phyloP scores from a whole-genome alignment of 2,113 vertebrate genomes.

The Nerophis ophidion region DNA sequence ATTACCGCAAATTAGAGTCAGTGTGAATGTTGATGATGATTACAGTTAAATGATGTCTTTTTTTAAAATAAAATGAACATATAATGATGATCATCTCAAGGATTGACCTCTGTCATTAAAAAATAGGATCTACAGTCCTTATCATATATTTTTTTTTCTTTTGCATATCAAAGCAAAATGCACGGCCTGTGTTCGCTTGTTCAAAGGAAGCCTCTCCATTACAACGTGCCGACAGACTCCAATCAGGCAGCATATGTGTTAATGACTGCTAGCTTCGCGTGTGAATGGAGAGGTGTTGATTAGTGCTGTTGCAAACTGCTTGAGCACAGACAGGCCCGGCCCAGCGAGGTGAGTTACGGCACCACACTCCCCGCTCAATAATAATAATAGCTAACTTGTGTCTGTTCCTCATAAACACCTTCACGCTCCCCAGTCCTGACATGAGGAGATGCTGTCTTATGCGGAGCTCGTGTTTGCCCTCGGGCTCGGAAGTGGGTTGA shows the following conservation, averaged over 20 bases:
- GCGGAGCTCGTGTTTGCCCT: slow-evolving; percentile 39
- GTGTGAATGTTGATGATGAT: not conserved
- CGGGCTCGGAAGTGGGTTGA: slow-evolving; percentile 18
- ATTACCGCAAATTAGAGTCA: not conserved
- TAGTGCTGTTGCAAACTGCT: slow-evolving; percentile 48
- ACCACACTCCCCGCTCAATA: slow-evolving; percentile 34
- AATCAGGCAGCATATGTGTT: slow-evolving; percentile 59
- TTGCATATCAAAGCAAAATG: slow-evolving; percentile 13
- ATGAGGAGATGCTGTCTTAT: slow-evolving; percentile 42
- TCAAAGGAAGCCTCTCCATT: slow-evolving; percentile 43
- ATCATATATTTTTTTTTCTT: too few relatives aligned
- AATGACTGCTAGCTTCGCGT: slow-evolving; percentile 53
- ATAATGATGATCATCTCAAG: not conserved
- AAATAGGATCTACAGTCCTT: not conserved
- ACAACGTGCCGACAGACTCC: slow-evolving; percentile 58
- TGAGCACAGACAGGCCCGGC: slow-evolving; percentile 36
- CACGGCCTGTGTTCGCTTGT: slow-evolving; percentile 20
- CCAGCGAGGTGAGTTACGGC: slow-evolving; percentile 32
- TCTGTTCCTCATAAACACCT: slow-evolving; percentile 17
- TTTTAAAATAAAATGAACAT: not conserved
- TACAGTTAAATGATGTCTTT: not conserved
- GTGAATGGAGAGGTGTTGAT: slow-evolving; percentile 66
- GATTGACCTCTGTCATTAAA: not conserved
- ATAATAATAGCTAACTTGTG: slow-evolving; percentile 53
- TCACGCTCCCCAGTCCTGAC: slow-evolving; percentile 26